phyloP scores from a whole-genome alignment of 2,797 vertebrate genomes.

The Ispidina picta region DNA sequence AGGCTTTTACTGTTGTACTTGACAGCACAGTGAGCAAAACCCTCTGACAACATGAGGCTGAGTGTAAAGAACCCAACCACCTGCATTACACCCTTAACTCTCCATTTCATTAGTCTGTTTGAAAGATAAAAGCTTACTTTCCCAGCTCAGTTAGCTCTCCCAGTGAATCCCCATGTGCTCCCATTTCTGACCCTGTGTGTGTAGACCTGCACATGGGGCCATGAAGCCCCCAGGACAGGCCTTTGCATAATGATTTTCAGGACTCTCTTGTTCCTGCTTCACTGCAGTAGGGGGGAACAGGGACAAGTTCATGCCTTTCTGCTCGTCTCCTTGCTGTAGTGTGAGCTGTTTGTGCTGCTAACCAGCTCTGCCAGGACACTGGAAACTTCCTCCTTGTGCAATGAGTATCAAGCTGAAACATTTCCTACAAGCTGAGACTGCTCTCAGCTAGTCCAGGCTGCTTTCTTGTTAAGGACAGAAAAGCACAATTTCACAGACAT shows the following conservation, averaged over 20 bases:
- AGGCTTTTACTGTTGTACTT: conserved; percentile 86
- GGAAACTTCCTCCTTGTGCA: not conserved
- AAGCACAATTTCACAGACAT: not conserved
- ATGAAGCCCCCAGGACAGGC: not conserved
- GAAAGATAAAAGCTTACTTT: conserved; percentile 85
- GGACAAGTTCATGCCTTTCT: not conserved
- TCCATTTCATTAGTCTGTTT: conserved; percentile 82
- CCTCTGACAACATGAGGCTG: conserved; percentile 72
- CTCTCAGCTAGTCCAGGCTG: not conserved
- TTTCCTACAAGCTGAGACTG: not conserved
- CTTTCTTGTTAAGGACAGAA: not conserved
- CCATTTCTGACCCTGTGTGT: not conserved
- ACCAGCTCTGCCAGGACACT: not conserved
- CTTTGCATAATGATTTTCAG: not conserved
- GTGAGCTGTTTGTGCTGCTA: not conserved
- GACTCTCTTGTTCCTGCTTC: not conserved
- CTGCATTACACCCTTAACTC: conserved; percentile 80
- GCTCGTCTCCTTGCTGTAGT: not conserved
- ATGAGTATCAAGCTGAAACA: not conserved
- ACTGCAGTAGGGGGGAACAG: not conserved
- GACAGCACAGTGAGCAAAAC: conserved; percentile 82
- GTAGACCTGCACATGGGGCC: fast-evolving
- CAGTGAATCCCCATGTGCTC: fast-evolving
- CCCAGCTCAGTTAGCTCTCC: conserved; percentile 81
- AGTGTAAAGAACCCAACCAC: conserved; percentile 79